Evolutionary conservation across 2,797 vertebrate species (phyloP), one percentile per base, ranked within the genome.

Genomic region (Macropus fuliginosus): DNA sequence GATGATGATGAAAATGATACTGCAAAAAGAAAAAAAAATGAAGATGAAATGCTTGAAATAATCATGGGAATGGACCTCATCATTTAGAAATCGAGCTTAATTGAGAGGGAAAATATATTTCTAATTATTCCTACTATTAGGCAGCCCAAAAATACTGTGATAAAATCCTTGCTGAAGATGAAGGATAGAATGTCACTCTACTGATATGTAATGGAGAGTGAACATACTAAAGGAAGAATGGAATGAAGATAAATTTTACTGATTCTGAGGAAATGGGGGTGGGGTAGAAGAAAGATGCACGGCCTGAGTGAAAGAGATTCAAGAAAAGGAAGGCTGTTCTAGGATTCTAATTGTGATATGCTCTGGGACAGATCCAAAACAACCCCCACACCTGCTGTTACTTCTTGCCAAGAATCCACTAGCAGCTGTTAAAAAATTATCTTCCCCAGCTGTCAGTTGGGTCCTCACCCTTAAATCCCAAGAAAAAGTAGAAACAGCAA

Each of bases 41-140:
- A 97, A 96, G 97, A 97, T 91, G 92, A 95, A 62, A 96, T 95
- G 91, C 97, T 94, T 96, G 95, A 97, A 95, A 96, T 95, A 96
- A 95, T 96, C 93, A 96, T 55, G 50, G 62, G 24, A 94, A 18
- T 95, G 29, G 27, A 29, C 54, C 96, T 96, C 94, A 94, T 55
- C 95, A 89, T 34, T 62, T 91, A 62, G 31, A 87, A 91, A 93
- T 91, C 54, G 74, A 97, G 96, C 91, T 96, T 93, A 93, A 94
- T 95, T 90, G 50, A 94, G 50, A 95, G n/a, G 8, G 74, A 28
- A 96, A 91, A 93, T 91, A 91, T 52, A 24, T 95, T 94, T 96
- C 56, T 96, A 95, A 96, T 94, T 93, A 93, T 93, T 96, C 24
- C 16, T 95, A 29, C 14, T 29, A 56, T 94, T 95, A 95, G 93